Percentiles rank a stretch among this genome's conserved stretches.
Conservation (phyloP, 2,113 vertebrate species). For the Trematocara zebra region DNA sequence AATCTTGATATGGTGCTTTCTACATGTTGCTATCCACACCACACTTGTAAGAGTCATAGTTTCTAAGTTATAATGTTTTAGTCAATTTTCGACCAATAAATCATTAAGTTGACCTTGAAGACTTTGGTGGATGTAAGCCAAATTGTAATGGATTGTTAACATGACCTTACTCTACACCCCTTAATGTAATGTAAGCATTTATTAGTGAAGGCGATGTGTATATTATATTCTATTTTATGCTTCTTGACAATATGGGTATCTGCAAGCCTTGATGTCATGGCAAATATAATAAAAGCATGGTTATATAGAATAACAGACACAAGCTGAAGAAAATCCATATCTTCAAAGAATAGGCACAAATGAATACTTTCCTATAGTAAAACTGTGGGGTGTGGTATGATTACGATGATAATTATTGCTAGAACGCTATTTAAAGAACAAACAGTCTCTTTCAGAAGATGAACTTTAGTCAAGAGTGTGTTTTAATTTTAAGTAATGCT, state of each 20-base stretch:
- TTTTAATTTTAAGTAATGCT: neutral
- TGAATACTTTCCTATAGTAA: neutral
- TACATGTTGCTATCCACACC: neutral
- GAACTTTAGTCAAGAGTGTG: neutral
- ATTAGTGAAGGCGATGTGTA: neutral
- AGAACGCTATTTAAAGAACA: neutral
- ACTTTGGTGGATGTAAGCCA: neutral
- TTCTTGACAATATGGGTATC: neutral
- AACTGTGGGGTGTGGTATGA: neutral
- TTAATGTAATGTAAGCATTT: neutral
- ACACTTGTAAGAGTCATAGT: neutral
- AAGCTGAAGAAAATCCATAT: neutral
- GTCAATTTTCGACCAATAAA: neutral
- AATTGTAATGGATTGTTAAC: neutral
- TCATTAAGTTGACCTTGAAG: neutral
- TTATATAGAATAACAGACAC: neutral
- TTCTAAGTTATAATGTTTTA: neutral
- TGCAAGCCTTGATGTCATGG: neutral
- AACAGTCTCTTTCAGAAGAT: neutral
- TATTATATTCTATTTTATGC: neutral
- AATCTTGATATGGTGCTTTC: neutral
- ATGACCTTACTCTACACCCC: neutral
- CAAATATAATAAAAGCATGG: neutral
- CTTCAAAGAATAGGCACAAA: neutral
- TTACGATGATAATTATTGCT: neutral